Conservation (phyloP, 2,797 vertebrate species). For the Rhodeus uyekii region DNA sequence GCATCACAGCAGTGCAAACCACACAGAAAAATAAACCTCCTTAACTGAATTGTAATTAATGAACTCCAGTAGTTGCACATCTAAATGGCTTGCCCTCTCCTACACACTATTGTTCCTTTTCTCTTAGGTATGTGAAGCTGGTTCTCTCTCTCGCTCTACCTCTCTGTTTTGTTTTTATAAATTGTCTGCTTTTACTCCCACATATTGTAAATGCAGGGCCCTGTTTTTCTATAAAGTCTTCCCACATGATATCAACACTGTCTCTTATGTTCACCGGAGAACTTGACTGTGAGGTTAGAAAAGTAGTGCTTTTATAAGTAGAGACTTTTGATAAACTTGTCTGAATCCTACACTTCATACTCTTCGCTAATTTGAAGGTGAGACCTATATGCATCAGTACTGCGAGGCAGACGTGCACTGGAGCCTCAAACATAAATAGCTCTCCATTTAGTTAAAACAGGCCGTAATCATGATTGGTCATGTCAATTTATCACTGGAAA, state of each 20-base stretch:
- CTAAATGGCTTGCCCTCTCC: slow-evolving; percentile 60
- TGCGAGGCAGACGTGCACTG: background rate
- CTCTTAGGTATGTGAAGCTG: slow-evolving; percentile 18
- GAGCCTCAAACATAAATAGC: slow-evolving; percentile 7
- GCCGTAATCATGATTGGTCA: slow-evolving; percentile 29
- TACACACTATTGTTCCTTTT: slow-evolving; percentile 41
- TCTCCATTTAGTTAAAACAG: slow-evolving; percentile 13
- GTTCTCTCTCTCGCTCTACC: background rate
- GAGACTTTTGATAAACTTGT: slow-evolving; percentile 31
- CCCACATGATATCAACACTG: slow-evolving; percentile 17
- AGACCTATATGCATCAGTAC: slow-evolving; percentile 12
- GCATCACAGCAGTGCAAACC: slow-evolving; percentile 61
- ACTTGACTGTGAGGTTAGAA: slow-evolving; percentile 25
- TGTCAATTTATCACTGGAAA: slow-evolving; percentile 29
- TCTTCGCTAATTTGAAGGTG: background rate
- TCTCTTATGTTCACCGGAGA: slow-evolving; percentile 31
- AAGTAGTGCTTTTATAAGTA: slow-evolving; percentile 25
- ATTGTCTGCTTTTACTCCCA: slow-evolving; percentile 19
- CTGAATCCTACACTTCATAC: slow-evolving; percentile 12
- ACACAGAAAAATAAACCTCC: slow-evolving; percentile 66
- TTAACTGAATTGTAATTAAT: slow-evolving; percentile 70
- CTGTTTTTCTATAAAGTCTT: slow-evolving; percentile 44
- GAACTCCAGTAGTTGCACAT: slow-evolving; percentile 62
- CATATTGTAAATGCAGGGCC: background rate
- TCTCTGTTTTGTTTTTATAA: slow-evolving; percentile 10